Percentiles rank a stretch among this genome's conserved stretches.
Conservation (phyloP, 2,797 vertebrate genomes). For the Podargus strigoides region DNA sequence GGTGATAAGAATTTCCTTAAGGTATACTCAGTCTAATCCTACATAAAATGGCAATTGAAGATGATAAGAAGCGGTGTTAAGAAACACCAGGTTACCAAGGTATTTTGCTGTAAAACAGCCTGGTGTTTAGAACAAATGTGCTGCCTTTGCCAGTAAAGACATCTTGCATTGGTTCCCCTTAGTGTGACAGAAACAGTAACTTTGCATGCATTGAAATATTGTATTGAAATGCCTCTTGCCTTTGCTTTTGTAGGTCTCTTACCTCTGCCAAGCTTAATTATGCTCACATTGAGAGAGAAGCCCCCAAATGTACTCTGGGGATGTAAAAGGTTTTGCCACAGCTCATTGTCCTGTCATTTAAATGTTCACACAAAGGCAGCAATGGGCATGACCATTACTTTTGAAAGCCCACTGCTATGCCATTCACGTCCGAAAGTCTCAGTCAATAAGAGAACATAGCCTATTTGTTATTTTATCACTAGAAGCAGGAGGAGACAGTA, state of each 20-base stretch:
- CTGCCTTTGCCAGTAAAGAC: background rate
- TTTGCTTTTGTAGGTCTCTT: background rate
- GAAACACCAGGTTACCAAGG: background rate
- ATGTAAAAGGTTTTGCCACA: constrained; percentile 6
- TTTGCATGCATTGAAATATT: background rate
- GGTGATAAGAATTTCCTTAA: background rate
- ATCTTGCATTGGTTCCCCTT: background rate
- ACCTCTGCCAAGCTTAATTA: constrained; percentile 12
- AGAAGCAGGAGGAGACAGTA: background rate
- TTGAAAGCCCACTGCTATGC: background rate
- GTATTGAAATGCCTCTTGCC: background rate
- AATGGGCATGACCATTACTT: background rate
- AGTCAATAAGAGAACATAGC: background rate
- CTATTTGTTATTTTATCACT: background rate
- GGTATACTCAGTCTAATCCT: background rate
- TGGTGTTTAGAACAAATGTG: background rate
- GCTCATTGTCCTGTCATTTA: constrained; percentile 7
- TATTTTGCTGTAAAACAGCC: background rate
- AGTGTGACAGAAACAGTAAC: background rate
- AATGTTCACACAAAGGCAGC: background rate
- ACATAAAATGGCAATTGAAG: background rate
- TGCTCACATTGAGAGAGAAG: background rate
- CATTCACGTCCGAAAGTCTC: background rate
- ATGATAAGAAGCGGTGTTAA: background rate
- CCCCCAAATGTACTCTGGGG: background rate